phyloP scores from a whole-genome alignment of 2,797 vertebrate species.

The Melanotaenia nigrans region DNA sequence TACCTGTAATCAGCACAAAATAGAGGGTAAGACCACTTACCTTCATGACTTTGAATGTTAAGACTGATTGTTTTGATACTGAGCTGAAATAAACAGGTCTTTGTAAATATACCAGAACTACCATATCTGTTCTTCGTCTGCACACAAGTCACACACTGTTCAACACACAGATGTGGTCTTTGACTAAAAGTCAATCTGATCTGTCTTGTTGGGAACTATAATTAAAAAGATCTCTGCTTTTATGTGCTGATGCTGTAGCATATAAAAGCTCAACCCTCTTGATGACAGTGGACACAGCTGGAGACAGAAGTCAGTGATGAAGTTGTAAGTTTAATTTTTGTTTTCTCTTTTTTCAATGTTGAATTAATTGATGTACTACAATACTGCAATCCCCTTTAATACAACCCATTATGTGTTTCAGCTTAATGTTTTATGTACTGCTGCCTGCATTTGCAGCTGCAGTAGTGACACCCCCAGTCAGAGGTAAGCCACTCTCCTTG shows the following conservation, averaged over 20 bases:
- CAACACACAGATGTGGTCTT: constrained; percentile 49
- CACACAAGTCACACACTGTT: constrained; percentile 32
- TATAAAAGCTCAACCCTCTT: constrained; percentile 49
- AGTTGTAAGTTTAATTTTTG: constrained; percentile 64
- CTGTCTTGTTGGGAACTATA: constrained; percentile 43
- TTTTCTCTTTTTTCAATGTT: constrained; percentile 2
- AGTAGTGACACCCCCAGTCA: constrained; percentile 58
- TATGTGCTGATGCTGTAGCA: constrained; percentile 14
- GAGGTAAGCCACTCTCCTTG: constrained; percentile 62
- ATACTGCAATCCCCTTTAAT: not conserved
- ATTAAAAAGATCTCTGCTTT: constrained; percentile 55
- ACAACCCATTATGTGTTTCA: constrained; percentile 48
- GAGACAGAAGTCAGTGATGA: constrained; percentile 64
- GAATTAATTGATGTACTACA: constrained; percentile 2
- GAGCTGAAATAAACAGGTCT: constrained; percentile 50
- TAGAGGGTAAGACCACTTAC: constrained; percentile 35
- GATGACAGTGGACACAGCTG: constrained; percentile 4
- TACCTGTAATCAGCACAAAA: constrained; percentile 54
- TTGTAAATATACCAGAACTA: constrained; percentile 46
- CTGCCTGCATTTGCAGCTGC: constrained; percentile 54
- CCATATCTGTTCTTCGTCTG: constrained; percentile 30
- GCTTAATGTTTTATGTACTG: constrained; percentile 48
- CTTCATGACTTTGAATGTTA: constrained; percentile 34
- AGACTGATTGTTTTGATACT: constrained; percentile 38
- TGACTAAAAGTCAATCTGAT: constrained; percentile 50